Percentiles rank a stretch among this genome's conserved stretches.
Conservation (phyloP, 2,113 vertebrate species). For the Laterallus jamaicensis region DNA sequence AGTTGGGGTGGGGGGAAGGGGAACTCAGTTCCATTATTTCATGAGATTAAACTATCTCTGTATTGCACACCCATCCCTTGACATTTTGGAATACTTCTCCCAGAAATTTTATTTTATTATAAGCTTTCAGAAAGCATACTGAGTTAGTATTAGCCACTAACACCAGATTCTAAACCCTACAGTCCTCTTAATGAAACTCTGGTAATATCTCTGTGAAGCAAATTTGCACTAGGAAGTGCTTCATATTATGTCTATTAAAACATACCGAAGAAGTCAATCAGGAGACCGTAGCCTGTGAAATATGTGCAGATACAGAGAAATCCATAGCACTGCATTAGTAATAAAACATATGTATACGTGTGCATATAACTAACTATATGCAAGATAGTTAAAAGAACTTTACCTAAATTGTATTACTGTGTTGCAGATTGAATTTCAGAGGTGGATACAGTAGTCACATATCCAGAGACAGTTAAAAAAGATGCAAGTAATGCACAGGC, state of each 20-base stretch:
- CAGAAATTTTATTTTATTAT: neutral
- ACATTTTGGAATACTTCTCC: neutral
- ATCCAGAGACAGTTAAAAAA: neutral
- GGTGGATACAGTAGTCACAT: neutral
- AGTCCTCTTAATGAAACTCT: neutral
- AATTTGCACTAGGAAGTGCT: neutral
- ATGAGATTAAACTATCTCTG: neutral
- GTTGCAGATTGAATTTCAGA: neutral
- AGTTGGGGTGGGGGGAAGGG: neutral
- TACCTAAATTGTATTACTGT: neutral
- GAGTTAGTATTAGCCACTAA: neutral
- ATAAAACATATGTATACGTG: neutral
- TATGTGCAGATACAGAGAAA: neutral
- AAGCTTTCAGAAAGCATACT: neutral
- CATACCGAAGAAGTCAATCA: neutral
- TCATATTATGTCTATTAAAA: neutral
- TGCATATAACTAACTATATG: neutral
- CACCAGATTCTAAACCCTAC: neutral
- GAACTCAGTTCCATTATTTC: neutral
- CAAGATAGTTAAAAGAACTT: neutral
- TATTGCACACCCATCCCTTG: neutral
- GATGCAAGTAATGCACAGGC: neutral
- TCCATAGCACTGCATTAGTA: neutral
- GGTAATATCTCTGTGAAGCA: neutral
- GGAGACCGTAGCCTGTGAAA: neutral